phyloP scores from a whole-genome alignment of 2,888 invertebrate species.

The Habrosyne pyritoides region DNA sequence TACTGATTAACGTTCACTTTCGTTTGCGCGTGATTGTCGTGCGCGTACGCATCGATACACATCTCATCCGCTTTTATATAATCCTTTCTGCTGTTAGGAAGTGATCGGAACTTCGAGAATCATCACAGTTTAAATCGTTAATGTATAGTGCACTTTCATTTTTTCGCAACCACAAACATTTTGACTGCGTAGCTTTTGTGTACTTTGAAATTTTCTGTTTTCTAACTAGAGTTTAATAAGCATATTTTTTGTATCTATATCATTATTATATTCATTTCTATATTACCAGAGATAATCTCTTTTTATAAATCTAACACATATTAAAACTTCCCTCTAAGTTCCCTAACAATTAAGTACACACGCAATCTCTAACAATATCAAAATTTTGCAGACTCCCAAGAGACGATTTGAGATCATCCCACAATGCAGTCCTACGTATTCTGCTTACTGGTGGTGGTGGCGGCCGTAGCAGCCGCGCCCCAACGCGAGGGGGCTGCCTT shows the following conservation, averaged over 20 bases:
- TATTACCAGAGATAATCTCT: too few species aligned
- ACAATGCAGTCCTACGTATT: constrained; percentile 68
- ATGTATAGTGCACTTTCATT: neutral
- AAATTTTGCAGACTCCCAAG: constrained; percentile 22
- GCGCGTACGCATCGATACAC: constrained; percentile 2
- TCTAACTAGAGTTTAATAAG: neutral
- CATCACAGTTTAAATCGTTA: neutral
- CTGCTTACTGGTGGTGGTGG: constrained; percentile 74
- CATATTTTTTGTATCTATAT: too few species aligned
- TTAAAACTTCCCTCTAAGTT: too few species aligned
- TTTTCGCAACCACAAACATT: neutral
- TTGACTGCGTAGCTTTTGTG: neutral
- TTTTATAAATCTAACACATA: too few species aligned
- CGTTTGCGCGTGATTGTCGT: constrained; percentile 12
- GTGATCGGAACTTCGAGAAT: constrained; percentile 12
- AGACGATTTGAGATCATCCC: constrained; percentile 6
- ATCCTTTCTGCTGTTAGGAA: constrained; percentile 27
- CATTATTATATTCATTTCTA: too few species aligned
- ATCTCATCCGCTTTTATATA: constrained; percentile 38
- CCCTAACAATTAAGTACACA: too few species aligned
- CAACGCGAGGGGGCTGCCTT: constrained; percentile 92
- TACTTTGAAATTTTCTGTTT: neutral
- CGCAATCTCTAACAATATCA: neutral
- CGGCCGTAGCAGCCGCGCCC: constrained; percentile 83
- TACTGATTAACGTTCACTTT: constrained; percentile 42